Percentiles rank a stretch among this genome's conserved stretches.
These are phyloP conservation scores for Phyllotreta cruciferae DNA, from an alignment of 2,888 invertebrate species.

Conservation along the genomic window DNA sequence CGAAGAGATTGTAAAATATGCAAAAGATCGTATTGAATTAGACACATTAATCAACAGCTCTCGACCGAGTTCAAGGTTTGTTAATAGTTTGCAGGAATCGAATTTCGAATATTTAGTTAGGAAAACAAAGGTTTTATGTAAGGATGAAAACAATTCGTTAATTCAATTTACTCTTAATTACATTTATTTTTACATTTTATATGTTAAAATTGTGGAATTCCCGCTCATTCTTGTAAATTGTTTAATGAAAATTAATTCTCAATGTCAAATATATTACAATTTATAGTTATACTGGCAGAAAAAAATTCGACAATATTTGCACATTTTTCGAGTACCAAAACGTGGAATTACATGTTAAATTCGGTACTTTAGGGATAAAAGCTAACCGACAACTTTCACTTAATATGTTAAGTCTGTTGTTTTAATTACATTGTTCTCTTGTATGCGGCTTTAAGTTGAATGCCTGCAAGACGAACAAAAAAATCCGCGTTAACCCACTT, in stretches of 20 bases:
- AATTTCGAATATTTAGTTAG: conserved; percentile 10
- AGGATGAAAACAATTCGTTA: background rate
- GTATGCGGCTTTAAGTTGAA: conserved; percentile 1
- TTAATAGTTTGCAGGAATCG: conserved; percentile 5
- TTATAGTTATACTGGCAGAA: no score
- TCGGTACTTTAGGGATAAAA: background rate
- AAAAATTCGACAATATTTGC: no score
- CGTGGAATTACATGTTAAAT: no score
- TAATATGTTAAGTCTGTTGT: conserved; percentile 1
- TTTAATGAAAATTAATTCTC: no score
- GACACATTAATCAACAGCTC: conserved; percentile 1
- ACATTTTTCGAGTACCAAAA: no score
- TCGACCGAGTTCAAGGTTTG: conserved; percentile 15
- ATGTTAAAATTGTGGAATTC: no score
- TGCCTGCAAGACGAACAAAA: background rate
- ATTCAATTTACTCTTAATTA: no score
- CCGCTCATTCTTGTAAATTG: no score
- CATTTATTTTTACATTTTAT: no score
- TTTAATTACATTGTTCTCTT: background rate
- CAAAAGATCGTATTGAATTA: background rate
- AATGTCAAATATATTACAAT: no score
- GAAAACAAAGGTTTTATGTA: background rate
- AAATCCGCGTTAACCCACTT: no score
- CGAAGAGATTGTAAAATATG: no score
- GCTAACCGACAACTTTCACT: conserved; percentile 6